Evolutionary conservation across 1,140 invertebrate genomes (phyloP), one percentile per base, ranked within the genome.

Genomic region (Danaus melanippus): DNA sequence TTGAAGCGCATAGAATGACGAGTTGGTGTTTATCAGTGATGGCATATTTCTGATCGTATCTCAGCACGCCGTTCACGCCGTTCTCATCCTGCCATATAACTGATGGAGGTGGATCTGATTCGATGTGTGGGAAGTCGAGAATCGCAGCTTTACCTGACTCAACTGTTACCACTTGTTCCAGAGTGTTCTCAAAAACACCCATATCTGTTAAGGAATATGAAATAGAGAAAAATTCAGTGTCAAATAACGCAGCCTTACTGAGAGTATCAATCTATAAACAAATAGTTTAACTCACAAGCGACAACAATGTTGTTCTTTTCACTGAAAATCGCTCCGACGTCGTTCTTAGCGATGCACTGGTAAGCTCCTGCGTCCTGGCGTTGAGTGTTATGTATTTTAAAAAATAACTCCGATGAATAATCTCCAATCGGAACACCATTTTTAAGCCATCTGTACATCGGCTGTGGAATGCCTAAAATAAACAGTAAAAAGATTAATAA

Each of bases 391-490:
- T 92, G 90, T 57, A 97, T 96, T 74, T 93, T 92, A 79, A 94
- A 93, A 78, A 93, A 95, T 67, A 92, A 89, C 72, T 95, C 93
- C 7, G 91, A 90, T 43, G 92, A 90, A 69, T 93, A 93, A 66
- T 93, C 92, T 42, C 91, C 92, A 48, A 95, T 82, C 42, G 92
- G 90, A 46, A 90, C 68, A 7, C 93, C 94, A 78, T 98, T 94
- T 86, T 96, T 97, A 50, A 95, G 87, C 95, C 96, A 98, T 73
- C 92, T 90, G 84, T 97, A 97, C 80, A 93, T 92, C 7, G 95
- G 95, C 71, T 94, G 92, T 9, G 96, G 96, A 81, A 93, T 92
- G 63, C 95, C 95, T 96, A 87, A 76, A 71, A 32, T n/a, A 56
- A 21, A 42, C 41, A 0, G 7, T 5, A 32, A 5, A 43, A 53